Percentiles rank a stretch among this genome's conserved stretches.
phyloP scores from a whole-genome alignment of 2,113 vertebrate genomes.

The Loxodonta africana region DNA sequence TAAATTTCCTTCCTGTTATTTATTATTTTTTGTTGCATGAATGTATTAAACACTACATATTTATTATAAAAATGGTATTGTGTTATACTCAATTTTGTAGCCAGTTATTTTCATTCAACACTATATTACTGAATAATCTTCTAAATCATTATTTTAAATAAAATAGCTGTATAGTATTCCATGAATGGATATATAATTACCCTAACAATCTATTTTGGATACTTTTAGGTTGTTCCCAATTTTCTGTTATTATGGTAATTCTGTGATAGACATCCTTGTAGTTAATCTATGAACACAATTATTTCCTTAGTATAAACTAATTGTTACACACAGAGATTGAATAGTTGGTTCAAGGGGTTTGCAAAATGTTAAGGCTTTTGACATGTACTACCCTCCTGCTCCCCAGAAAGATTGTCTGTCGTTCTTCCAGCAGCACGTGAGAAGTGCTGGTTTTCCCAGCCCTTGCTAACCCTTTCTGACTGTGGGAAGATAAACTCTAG shows the following conservation, averaged over 20 bases:
- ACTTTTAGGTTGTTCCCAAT: background rate
- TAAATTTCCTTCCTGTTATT: background rate
- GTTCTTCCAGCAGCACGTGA: background rate
- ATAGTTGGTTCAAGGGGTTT: background rate
- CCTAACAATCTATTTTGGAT: background rate
- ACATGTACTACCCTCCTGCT: background rate
- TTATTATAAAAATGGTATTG: background rate
- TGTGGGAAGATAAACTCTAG: background rate
- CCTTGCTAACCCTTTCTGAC: background rate
- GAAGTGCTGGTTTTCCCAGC: background rate
- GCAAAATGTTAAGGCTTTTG: background rate
- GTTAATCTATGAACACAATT: background rate
- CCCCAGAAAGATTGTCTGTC: background rate
- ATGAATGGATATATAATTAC: background rate
- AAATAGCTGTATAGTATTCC: background rate
- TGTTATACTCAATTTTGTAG: background rate
- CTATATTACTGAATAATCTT: background rate
- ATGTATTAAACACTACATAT: background rate
- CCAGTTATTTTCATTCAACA: background rate
- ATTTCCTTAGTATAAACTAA: background rate
- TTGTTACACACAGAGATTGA: background rate
- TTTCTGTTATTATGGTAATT: background rate
- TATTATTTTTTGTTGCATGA: background rate
- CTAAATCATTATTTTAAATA: constrained; percentile 42
- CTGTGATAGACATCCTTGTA: background rate